Evolutionary conservation across 64 coral and sea anemone species (phyloP).

Genomic region (Porites lutea): DNA sequence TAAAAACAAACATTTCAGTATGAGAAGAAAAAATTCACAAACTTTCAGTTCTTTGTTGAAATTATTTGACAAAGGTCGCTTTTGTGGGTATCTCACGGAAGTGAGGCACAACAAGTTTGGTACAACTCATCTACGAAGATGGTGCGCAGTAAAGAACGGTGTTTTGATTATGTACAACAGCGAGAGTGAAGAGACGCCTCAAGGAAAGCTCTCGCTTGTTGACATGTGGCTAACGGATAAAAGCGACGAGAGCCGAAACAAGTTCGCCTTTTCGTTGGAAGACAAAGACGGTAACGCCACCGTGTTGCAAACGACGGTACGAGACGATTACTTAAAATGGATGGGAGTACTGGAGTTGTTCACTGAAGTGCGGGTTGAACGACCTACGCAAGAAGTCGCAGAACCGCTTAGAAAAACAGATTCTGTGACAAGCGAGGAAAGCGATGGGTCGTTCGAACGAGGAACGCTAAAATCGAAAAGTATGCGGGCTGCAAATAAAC

Average conservation of each 20-base stretch:
- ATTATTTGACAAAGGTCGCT: constrained; percentile 87
- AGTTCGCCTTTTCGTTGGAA: constrained; percentile 73
- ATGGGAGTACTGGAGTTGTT: constrained; percentile 80
- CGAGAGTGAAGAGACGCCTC: constrained; percentile 69
- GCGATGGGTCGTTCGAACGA: constrained; percentile 62
- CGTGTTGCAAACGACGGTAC: constrained; percentile 64
- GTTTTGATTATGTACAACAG: constrained; percentile 73
- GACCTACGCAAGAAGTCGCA: constrained; percentile 7
- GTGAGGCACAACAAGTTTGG: constrained; percentile 80
- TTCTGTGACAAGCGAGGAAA: constrained; percentile 9
- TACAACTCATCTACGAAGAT: constrained; percentile 83
- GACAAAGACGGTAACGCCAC: constrained; percentile 72
- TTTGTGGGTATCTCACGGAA: constrained; percentile 85
- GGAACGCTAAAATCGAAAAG: constrained; percentile 37
- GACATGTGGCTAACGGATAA: constrained; percentile 85
- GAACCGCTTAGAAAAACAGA: background rate
- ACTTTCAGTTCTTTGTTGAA: constrained; percentile 65
- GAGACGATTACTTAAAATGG: constrained; percentile 95
- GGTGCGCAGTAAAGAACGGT: constrained; percentile 93
- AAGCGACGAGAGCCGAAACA: constrained; percentile 71
- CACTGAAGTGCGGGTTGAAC: constrained; percentile 69
- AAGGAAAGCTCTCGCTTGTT: constrained; percentile 60
- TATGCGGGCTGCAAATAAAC: constrained; percentile 50
- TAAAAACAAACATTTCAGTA: constrained; percentile 46
- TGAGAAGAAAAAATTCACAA: constrained; percentile 75